Percentiles rank a stretch among this genome's conserved stretches.
Conservation (phyloP, 1,140 invertebrate genomes). For the Araneus ventricosus region DNA sequence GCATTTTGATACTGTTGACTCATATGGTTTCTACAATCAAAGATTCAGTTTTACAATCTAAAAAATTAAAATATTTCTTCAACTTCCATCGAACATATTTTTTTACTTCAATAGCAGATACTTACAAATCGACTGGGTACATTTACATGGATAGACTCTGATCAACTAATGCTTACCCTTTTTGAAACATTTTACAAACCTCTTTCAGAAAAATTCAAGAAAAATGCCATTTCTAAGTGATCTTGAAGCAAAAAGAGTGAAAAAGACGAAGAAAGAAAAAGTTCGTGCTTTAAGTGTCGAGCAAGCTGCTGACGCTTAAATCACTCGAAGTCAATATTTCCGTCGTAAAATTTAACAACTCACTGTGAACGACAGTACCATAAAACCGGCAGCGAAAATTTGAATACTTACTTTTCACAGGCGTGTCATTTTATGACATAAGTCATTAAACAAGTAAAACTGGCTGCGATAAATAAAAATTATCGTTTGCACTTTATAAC, state of each 20-base stretch:
- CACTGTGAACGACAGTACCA: background rate
- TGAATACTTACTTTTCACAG: constrained; percentile 48
- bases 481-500: constrained; percentile 50
- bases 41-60: too few species aligned
- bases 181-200: background rate
- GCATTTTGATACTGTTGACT: too few species aligned
- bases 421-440: constrained; percentile 50
- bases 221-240: background rate
- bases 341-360: constrained; percentile 47
- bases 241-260: background rate
- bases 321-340: constrained; percentile 45
- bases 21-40: too few species aligned
- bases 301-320: constrained; percentile 40
- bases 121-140: background rate
- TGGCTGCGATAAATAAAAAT: constrained; percentile 49
- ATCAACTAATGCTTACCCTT: background rate
- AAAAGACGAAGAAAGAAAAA: background rate
- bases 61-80: too few species aligned
- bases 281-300: background rate
- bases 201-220: background rate
- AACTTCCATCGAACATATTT: background rate
- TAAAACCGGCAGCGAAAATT: constrained; percentile 48
- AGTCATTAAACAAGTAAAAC: constrained; percentile 51
- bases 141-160: background rate
- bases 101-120: background rate